phyloP scores from a whole-genome alignment of 2,797 vertebrate genomes.

The Melanotaenia nigrans region DNA sequence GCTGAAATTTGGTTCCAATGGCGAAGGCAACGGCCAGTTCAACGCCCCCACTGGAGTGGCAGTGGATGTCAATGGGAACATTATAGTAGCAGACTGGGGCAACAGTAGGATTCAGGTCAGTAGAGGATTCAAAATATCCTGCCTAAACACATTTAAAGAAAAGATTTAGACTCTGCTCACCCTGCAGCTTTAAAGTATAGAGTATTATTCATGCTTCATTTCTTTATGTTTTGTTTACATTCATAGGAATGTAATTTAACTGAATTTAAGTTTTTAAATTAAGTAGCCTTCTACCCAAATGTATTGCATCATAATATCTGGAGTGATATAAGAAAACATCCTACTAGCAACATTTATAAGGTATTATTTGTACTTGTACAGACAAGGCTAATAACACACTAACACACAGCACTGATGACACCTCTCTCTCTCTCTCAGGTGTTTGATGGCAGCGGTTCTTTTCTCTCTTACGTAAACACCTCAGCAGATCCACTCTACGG shows the following conservation, averaged over 20 bases:
- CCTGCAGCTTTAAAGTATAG: not conserved
- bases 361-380: too few relatives aligned
- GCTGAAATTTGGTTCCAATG: slow-evolving; percentile 97
- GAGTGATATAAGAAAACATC: too few relatives aligned
- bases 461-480: slow-evolving; percentile 98
- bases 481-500: slow-evolving; percentile 97
- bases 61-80: slow-evolving; percentile 95
- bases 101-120: slow-evolving; percentile 98
- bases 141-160: not conserved
- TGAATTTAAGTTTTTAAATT: too few relatives aligned
- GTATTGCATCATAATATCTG: too few relatives aligned
- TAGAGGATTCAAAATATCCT: not conserved
- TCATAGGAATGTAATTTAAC: too few relatives aligned
- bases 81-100: slow-evolving; percentile 98
- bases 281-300: too few relatives aligned
- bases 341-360: not conserved
- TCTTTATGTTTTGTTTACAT: not conserved
- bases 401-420: not conserved
- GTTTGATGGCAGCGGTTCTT: slow-evolving; percentile 97
- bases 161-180: not conserved
- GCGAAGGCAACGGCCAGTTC: slow-evolving; percentile 98
- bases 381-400: not conserved
- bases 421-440: slow-evolving; percentile 81
- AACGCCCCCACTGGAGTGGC: slow-evolving; percentile 99
- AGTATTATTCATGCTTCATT: not conserved